A percentile compares a stretch with the other conserved stretches of the same genome.
These are phyloP conservation scores for Ceyx melanurus DNA, from an alignment of 2,113 vertebrate genomes.

Conservation along the genomic window DNA sequence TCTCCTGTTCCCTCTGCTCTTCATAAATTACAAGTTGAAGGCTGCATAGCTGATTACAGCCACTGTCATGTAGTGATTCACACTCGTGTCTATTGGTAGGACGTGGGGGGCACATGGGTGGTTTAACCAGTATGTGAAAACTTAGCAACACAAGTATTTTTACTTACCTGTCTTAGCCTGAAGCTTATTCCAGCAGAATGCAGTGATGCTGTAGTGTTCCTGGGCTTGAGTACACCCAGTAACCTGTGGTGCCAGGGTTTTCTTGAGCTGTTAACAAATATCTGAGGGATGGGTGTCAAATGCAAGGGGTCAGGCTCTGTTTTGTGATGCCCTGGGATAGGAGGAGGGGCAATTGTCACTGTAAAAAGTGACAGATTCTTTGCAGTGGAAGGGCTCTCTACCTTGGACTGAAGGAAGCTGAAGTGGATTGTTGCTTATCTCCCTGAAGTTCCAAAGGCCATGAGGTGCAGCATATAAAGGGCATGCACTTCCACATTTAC, in stretches of 20 bases:
- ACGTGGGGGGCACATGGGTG: fast-evolving
- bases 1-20: background rate
- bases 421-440: background rate
- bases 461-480: background rate
- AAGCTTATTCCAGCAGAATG: background rate
- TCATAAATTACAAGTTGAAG: background rate
- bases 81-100: background rate
- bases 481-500: background rate
- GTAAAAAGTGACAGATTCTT: background rate
- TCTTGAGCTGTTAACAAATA: too few species aligned
- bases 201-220: background rate
- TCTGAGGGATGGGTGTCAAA: too few species aligned
- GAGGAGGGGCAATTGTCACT: background rate
- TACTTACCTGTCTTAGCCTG: background rate
- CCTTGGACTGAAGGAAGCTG: background rate
- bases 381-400: background rate
- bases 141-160: background rate
- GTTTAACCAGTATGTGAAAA: background rate
- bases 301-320: too few species aligned
- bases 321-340: too few species aligned
- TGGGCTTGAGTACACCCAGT: too few species aligned
- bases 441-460: conserved; percentile 27
- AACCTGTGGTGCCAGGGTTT: background rate
- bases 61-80: background rate
- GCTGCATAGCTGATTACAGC: background rate